Conservation (phyloP, 2,797 vertebrate genomes). For the Pteronotus mesoamericanus region DNA sequence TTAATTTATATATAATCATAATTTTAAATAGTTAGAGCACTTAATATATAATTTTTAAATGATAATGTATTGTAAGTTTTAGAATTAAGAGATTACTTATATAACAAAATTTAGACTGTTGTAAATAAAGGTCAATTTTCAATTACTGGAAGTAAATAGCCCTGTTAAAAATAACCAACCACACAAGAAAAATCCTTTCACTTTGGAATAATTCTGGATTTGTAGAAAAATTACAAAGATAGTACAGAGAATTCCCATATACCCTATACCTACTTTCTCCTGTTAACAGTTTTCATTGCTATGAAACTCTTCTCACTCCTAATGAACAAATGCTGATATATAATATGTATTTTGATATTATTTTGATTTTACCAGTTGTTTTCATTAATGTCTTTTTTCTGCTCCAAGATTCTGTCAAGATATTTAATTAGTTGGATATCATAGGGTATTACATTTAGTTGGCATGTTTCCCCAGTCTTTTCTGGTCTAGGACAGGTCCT, state of each 20-base stretch:
- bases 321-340: neutral
- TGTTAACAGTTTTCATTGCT: neutral
- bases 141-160: neutral
- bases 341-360: neutral
- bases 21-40: no score
- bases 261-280: neutral
- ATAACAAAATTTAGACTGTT: neutral
- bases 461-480: neutral
- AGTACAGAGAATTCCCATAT: neutral
- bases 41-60: neutral
- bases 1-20: no score
- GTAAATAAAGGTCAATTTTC: neutral
- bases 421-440: neutral
- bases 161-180: neutral
- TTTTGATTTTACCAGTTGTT: neutral
- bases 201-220: neutral
- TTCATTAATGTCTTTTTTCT: neutral
- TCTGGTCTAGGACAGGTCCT: neutral
- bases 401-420: neutral
- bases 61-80: neutral
- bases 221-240: neutral
- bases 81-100: neutral
- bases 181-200: neutral
- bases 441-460: neutral
- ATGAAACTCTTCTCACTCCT: neutral